Evolutionary conservation across 2,113 vertebrate genomes (phyloP).

Genomic region (Holacanthus passer): DNA sequence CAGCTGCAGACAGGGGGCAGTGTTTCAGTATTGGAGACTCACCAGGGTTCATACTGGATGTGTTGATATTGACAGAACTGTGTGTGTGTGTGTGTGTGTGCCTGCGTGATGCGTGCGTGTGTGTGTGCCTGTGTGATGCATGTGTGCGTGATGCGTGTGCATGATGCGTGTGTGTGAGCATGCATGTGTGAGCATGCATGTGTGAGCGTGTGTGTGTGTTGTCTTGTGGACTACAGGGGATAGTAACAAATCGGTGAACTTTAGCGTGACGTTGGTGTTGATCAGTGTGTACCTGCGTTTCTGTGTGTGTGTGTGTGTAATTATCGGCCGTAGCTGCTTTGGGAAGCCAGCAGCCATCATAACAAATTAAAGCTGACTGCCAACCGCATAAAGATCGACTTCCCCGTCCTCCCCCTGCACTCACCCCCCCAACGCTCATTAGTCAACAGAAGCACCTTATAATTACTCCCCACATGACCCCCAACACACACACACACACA

Average conservation of each 20-base stretch:
- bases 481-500: not conserved
- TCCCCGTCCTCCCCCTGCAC: conserved; percentile 85
- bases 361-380: conserved; percentile 93
- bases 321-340: conserved; percentile 71
- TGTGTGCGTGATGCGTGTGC: no score
- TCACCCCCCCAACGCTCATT: conserved; percentile 84
- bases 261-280: conserved; percentile 54
- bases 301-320: conserved; percentile 54
- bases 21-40: conserved; percentile 8
- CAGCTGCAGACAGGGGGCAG: conserved; percentile 53
- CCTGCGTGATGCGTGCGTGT: not conserved
- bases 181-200: conserved; percentile 2
- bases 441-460: conserved; percentile 97
- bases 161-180: not conserved
- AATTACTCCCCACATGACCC: conserved; percentile 89
- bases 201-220: conserved; percentile 4
- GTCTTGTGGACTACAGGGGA: conserved; percentile 28
- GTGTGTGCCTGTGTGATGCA: not conserved
- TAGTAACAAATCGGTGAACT: conserved; percentile 63
- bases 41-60: not conserved
- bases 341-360: conserved; percentile 79
- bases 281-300: conserved; percentile 37
- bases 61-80: conserved; percentile 29
- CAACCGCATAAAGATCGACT: conserved; percentile 90
- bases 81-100: not conserved